A percentile compares a stretch with the other conserved stretches of the same genome.
Conservation (phyloP, 2,113 vertebrate species). For the Dicerorhinus sumatrensis region DNA sequence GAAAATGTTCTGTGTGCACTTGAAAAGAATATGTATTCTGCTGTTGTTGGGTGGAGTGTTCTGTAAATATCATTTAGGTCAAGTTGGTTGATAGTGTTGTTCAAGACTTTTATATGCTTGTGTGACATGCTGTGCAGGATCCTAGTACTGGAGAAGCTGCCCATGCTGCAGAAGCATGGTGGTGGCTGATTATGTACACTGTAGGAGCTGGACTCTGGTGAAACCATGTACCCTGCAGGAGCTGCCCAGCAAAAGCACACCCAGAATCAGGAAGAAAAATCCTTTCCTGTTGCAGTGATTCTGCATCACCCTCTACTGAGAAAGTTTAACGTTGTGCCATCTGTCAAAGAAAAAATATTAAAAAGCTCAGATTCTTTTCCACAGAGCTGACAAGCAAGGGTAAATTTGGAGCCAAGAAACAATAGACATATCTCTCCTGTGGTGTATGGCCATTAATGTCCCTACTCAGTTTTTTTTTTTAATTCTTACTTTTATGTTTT, state of each 20-base stretch:
- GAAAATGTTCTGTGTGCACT: too few relatives aligned
- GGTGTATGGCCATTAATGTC: background rate
- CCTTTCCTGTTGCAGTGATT: background rate
- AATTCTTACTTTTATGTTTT: background rate
- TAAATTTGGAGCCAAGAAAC: background rate
- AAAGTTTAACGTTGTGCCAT: background rate
- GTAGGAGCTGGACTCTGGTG: background rate
- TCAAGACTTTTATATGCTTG: background rate
- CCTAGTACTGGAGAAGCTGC: background rate
- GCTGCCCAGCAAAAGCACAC: background rate
- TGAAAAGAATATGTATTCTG: too few relatives aligned
- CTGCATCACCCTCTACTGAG: background rate
- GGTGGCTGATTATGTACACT: too few relatives aligned
- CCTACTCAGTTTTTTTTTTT: background rate
- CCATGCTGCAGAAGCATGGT: background rate
- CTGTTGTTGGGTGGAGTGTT: too few relatives aligned
- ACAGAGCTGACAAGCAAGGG: background rate
- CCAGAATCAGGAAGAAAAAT: background rate
- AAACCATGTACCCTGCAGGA: background rate
- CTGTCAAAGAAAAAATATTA: background rate
- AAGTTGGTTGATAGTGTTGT: background rate
- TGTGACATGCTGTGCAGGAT: background rate
- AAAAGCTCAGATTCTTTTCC: background rate
- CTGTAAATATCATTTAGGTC: background rate
- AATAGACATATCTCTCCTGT: background rate